Base-by-base conservation (phyloP, 2,113 vertebrate genomes). In the Quiscalus mexicanus region DNA sequence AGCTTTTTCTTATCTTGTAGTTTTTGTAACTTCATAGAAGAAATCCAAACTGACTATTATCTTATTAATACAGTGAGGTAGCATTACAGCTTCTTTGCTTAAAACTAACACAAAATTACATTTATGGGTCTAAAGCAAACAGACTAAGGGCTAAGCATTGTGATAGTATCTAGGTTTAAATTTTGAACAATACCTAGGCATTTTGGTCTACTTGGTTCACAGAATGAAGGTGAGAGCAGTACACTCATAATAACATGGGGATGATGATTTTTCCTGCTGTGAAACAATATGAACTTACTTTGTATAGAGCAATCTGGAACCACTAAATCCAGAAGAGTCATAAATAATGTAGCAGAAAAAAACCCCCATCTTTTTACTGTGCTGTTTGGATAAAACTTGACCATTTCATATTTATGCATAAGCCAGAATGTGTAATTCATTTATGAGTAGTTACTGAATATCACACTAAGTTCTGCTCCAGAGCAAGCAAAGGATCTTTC, bases 21-120 rank as follows among this genome's bases (percentile, higher is more conserved):
- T 42, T 15, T 93, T 95, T 94, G 42, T 71, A 30, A 76, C 35
- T 90, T 70, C 79, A 55, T 79, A 75, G 92, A 84, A 89, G 49
- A 96, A 91, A 92, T 96, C 44, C 92, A 31, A 81, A 53, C 22
- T 35, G 27, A 70, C 10, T 41, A 19, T 55, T 58, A 75, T 59
- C 35, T 59, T 85, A 33, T 2, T 53, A 84, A 77, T 49, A 30
- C 11, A 50, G 16, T 41, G 39, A 68, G 11, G 14, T 21, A 73
- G 30, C 7, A 8, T 69, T 25, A 55, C 8, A 50, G 39, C 41
- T 76, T 18, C 19, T 84, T 85, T 53, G 23, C 31, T 56, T 75
- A 75, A 67, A 71, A 88, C 6, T 45, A 68, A 52, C 4, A 49
- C 8, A 49, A 42, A 75, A n/a, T 37, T 58, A 19, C 13, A 20